Evolutionary conservation across 2,888 invertebrate species (phyloP).

Genomic region (Epirrhoe tristata): DNA sequence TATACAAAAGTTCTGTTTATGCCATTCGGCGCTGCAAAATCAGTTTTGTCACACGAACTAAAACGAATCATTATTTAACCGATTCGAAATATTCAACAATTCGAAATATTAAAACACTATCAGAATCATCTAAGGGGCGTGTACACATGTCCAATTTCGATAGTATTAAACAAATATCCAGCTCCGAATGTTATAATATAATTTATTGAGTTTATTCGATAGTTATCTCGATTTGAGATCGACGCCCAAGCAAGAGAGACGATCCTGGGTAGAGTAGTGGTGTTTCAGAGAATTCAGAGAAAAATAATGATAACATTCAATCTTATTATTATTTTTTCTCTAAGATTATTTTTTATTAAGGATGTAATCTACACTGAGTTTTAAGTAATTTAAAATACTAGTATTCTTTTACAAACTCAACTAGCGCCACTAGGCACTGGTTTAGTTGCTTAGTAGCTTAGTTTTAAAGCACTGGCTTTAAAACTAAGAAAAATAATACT

Average conservation of each 20-base stretch:
- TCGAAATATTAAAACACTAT: slow-evolving; percentile 6
- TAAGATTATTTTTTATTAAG: too few species aligned
- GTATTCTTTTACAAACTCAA: too few species aligned
- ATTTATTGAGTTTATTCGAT: slow-evolving; percentile 81
- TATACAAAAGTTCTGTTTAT: too few species aligned
- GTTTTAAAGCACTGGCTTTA: too few species aligned
- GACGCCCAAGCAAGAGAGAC: slow-evolving; percentile 68
- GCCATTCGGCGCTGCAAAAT: too few species aligned
- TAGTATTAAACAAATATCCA: slow-evolving; percentile 77
- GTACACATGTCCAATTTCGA: slow-evolving; percentile 53
- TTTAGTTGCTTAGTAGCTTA: too few species aligned
- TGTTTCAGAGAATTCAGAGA: slow-evolving; percentile 23
- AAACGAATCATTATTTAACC: neutral
- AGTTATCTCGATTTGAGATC: slow-evolving; percentile 73
- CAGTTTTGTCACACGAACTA: neutral
- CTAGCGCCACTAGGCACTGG: too few species aligned
- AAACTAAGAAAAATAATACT: too few species aligned
- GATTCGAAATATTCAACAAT: neutral
- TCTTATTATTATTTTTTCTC: too few species aligned
- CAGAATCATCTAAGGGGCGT: slow-evolving; percentile 31
- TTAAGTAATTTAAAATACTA: too few species aligned
- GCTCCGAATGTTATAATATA: slow-evolving; percentile 78
- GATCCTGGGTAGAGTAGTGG: slow-evolving; percentile 54
- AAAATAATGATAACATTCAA: slow-evolving; percentile 20
- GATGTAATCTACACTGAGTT: too few species aligned